Conservation (phyloP, 2,113 vertebrate species). For the Nettapus auritus region DNA sequence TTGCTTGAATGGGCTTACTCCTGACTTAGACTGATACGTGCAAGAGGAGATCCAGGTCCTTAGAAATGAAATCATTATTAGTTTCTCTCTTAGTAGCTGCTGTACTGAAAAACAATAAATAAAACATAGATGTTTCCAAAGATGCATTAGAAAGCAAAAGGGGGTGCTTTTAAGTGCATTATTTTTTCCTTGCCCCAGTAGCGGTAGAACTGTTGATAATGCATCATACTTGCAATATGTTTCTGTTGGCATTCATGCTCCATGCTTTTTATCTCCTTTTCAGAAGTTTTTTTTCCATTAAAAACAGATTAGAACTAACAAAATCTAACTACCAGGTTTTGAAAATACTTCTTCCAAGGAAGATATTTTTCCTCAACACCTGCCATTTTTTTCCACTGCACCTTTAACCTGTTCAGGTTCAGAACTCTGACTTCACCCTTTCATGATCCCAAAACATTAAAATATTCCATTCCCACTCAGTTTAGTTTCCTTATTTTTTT, state of each 20-base stretch:
- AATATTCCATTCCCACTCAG: not conserved
- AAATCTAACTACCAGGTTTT: not conserved
- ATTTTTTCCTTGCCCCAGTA: not conserved
- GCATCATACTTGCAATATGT: not conserved
- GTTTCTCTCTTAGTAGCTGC: slow-evolving; percentile 2
- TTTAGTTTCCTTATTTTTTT: slow-evolving; percentile 18
- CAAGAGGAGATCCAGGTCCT: slow-evolving; percentile 1
- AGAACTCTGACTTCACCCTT: not conserved
- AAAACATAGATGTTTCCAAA: not conserved
- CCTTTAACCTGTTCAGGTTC: not conserved
- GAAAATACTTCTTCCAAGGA: not conserved
- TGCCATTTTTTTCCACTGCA: not conserved
- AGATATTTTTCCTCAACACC: not conserved
- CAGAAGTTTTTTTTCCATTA: not conserved
- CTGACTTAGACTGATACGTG: not conserved
- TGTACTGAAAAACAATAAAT: not conserved
- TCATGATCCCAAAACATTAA: not conserved
- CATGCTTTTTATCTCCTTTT: not conserved
- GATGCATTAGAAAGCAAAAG: not conserved
- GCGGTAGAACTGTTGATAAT: not conserved
- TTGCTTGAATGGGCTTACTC: slow-evolving; percentile 22
- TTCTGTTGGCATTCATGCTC: not conserved
- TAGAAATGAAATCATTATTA: slow-evolving; percentile 45
- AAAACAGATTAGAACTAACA: not conserved
- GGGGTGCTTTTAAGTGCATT: not conserved